phyloP scores from a whole-genome alignment of 2,113 vertebrate species.

The Leptobrachium ailaonicum region DNA sequence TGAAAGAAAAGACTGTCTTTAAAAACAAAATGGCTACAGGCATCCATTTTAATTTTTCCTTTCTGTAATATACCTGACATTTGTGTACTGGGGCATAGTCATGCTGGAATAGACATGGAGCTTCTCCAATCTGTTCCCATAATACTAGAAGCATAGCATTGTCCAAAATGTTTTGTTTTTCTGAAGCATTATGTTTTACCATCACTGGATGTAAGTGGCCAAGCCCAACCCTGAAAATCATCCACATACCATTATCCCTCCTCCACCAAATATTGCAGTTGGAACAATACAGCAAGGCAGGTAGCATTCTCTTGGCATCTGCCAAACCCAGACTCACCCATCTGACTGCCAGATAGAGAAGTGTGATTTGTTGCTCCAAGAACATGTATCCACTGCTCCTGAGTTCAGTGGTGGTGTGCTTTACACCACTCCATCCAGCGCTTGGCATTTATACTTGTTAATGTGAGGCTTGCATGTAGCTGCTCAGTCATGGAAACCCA shows the following conservation, averaged over 20 bases:
- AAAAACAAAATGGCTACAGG: no score
- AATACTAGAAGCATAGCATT: no score
- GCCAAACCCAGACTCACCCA: neutral
- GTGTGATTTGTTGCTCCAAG: neutral
- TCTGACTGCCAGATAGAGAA: neutral
- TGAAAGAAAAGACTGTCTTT: no score
- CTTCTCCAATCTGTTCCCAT: no score
- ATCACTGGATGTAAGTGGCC: no score
- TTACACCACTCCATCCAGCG: neutral
- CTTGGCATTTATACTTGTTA: neutral
- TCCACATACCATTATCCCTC: neutral
- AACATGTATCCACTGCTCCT: neutral
- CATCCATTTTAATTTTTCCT: no score
- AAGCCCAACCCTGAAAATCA: no score
- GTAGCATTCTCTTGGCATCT: neutral
- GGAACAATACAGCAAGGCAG: slow-evolving; percentile 1
- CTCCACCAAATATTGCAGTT: slow-evolving; percentile 3
- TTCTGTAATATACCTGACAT: no score
- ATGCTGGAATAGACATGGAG: no score
- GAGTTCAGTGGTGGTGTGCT: neutral
- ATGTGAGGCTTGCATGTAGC: neutral
- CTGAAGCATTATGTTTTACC: no score
- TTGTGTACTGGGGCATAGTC: no score
- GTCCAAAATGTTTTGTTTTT: no score
- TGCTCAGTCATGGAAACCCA: neutral